Percentiles rank a stretch among this genome's conserved stretches.
Evolutionary conservation across 2,888 invertebrate species (phyloP).

Genomic region (Ametastegia equiseti): DNA sequence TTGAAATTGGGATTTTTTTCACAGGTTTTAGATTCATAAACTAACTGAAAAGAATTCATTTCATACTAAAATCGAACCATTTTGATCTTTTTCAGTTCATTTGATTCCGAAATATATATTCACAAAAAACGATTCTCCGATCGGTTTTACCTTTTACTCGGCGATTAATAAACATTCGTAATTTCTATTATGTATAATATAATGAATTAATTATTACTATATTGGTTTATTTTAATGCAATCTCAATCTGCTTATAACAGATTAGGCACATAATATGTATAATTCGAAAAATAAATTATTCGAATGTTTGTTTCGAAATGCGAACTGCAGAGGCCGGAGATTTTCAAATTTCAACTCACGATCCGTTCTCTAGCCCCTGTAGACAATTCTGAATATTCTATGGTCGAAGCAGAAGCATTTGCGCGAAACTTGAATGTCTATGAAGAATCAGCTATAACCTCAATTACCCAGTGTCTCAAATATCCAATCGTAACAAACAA

Average conservation of each 20-base stretch:
- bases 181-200: neutral
- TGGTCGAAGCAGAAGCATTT: slow-evolving; percentile 21
- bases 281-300: neutral
- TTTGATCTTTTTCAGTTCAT: neutral
- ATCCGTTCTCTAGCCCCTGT: neutral
- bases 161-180: neutral
- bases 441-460: neutral
- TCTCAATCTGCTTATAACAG: neutral
- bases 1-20: too few species aligned
- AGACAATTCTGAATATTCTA: neutral
- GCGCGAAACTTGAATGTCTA: slow-evolving; percentile 35
- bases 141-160: neutral
- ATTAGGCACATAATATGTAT: neutral
- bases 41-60: too few species aligned
- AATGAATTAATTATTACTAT: neutral
- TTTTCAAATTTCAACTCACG: neutral
- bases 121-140: neutral
- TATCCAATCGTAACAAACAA: neutral
- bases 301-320: neutral
- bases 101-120: neutral
- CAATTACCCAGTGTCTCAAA: neutral
- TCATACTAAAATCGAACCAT: neutral
- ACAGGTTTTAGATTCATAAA: too few species aligned
- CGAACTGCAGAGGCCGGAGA: neutral
- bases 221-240: neutral